Evolutionary conservation across 2,888 invertebrate species (phyloP), one percentile per base, ranked within the genome.

Genomic region (Andrena fulva): DNA sequence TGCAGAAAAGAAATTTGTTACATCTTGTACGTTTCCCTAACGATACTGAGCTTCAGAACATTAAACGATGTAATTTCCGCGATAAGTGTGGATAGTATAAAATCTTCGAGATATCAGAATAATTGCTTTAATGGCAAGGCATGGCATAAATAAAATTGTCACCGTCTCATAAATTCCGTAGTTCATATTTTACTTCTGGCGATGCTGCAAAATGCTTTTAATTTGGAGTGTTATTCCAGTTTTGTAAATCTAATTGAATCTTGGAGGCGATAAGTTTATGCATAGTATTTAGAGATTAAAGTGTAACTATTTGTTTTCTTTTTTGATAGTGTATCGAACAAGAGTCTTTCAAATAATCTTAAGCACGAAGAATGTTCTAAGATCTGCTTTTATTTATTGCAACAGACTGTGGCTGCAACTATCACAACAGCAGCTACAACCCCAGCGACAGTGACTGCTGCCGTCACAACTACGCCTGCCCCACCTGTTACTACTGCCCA

Each of bases 401-500:
- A 76, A 84, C 79, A 93, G 93, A 93, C 93, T 84, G 94, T 92
- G 80, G 92, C 93, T 78, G 90, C 93, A 50, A 92, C 90, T 84
- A 92, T 92, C 48, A 91, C 94, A 74, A 92, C 93, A 72, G 91
- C 93, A 72, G 91, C 93, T 75, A 90, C 93, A 69, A 92, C 94
- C 42, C 90, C 93, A 68, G 92, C 93, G 62, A 93, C 93, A 63
- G 91, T 92, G 48, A 92, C 94, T 75, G 93, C 94, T 74, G 92
- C 94, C 76, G 90, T 92, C 52, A 91, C 93, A 63, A 92, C 92
- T 78, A 90, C 92, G 66, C 84, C 92, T 62, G 86, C 94, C 60
- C 91, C 94, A 69, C 91, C 94, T 64, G 92, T 93, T 70, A 91
- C 93, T 50, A 91, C 94, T 76, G 92, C 93, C 77, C 92, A 94